Conservation (phyloP, 2,888 invertebrate genomes). For the Pyralis farinalis region DNA sequence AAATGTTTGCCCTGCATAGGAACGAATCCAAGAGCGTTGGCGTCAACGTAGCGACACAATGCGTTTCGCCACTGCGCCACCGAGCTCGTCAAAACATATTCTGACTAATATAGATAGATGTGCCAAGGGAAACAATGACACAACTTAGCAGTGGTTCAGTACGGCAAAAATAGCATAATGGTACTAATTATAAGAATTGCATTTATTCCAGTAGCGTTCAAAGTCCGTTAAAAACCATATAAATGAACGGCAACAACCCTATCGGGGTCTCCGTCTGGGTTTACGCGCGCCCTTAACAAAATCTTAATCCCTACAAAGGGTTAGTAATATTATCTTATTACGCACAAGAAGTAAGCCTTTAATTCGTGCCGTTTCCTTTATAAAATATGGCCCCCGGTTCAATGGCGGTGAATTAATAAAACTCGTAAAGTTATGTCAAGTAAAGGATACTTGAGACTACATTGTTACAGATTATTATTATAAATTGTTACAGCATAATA, state of each 20-base stretch:
- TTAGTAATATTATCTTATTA: slow-evolving; percentile 79
- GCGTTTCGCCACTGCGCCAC: too few relatives aligned
- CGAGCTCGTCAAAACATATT: too few relatives aligned
- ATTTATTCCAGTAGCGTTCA: slow-evolving; percentile 4
- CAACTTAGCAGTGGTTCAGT: too few relatives aligned
- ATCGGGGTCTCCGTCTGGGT: slow-evolving; percentile 58
- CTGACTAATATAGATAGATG: too few relatives aligned
- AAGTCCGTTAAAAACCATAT: slow-evolving; percentile 64
- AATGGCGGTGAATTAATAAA: slow-evolving; percentile 10
- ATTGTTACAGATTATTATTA: neutral
- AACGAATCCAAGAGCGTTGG: too few relatives aligned
- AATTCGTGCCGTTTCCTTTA: slow-evolving; percentile 52
- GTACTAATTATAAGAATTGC: neutral
- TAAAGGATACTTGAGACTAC: neutral
- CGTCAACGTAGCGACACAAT: too few relatives aligned
- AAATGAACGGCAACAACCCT: slow-evolving; percentile 50
- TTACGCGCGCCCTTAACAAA: slow-evolving; percentile 75
- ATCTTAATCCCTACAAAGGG: slow-evolving; percentile 80
- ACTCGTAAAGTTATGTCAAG: neutral
- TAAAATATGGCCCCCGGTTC: slow-evolving; percentile 48
- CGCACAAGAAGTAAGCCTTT: slow-evolving; percentile 73
- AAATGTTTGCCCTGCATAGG: too few relatives aligned
- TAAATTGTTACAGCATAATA: too few relatives aligned
- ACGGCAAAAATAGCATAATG: too few relatives aligned
- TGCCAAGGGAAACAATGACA: too few relatives aligned